Base-by-base conservation (phyloP, 2,888 invertebrate species). In the Apodemia duryi region DNA sequence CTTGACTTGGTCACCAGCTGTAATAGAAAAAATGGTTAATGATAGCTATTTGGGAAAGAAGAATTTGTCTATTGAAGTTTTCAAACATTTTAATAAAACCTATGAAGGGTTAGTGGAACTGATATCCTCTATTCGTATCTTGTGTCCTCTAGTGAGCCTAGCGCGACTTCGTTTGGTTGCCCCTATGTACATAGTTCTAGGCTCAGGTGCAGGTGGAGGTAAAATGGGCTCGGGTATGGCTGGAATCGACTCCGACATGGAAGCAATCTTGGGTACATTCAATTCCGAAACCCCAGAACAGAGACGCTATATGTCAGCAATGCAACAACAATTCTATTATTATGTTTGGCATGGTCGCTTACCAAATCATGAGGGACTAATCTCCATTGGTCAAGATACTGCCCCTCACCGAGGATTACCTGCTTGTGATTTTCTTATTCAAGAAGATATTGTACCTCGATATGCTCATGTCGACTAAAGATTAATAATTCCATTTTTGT, bases 321-420 rank as follows among this genome's bases (percentile, higher is more conserved):
- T 97, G 93, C 96, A 97, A 77, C 94, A 95, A 70, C 84, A 97
- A 43, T 97, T 97, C 84, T 97, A 96, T 83, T 94, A 95, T 75
- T 97, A 94, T 75, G 96, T 97, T 1, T 94, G 95, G 93, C 94
- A 95, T 72, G 97, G 96, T n/a, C 93, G 93, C 70, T 88, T 96
- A 66, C 88, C 93, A 11, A 93, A 94, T n/a, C 93, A 93, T 66
- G 84, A 91, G 46, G 89, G 92, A 10, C 92, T 96, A 21, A 86
- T 96, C 52, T 91, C 95, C 35, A 94, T 97, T 1, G 95, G 93
- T 0, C 96, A 96, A 79, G 96, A 96, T 80, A 91, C 94, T 13
- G 85, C 95, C 6, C 92, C 94, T 0, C 92, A 93, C 63, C 91
- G 88, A 28, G 94, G 94, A 51, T 94, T 96, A 77, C 94, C 95